phyloP scores from a whole-genome alignment of 2,888 invertebrate genomes.

The Stictocephala bisonia region DNA sequence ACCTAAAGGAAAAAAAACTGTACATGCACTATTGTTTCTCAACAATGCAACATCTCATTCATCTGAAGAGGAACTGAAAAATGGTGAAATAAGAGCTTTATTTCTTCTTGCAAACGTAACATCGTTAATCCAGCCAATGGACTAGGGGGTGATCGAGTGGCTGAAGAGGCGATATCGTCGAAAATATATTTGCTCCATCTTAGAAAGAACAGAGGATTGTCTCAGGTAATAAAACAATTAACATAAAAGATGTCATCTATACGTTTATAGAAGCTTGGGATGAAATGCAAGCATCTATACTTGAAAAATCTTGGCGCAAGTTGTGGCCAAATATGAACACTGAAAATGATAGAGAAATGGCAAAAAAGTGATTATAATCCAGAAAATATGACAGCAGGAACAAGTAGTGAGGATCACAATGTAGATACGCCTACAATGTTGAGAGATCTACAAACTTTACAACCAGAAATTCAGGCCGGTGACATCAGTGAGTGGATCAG shows the following conservation, averaged over 20 bases:
- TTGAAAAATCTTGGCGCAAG: conserved; percentile 42
- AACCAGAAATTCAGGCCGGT: conserved; percentile 22
- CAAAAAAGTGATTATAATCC: neutral
- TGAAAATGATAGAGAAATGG: neutral
- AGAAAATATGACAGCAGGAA: neutral
- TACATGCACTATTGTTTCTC: conserved; percentile 49
- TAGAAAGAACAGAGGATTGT: no score
- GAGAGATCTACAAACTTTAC: conserved; percentile 8
- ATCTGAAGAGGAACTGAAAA: conserved; percentile 9
- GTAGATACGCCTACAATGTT: conserved; percentile 25
- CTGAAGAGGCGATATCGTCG: conserved; percentile 55
- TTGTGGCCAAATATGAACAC: conserved; percentile 37
- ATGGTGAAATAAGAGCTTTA: conserved; percentile 22
- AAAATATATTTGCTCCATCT: conserved; percentile 48
- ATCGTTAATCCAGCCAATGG: conserved; percentile 54
- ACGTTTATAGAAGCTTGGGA: conserved; percentile 41
- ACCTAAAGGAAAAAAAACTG: conserved; percentile 49
- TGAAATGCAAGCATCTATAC: conserved; percentile 33
- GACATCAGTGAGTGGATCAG: neutral
- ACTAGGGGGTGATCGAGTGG: conserved; percentile 45
- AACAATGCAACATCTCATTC: conserved; percentile 51
- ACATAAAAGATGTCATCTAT: conserved; percentile 37
- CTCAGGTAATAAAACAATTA: no score
- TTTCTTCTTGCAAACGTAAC: conserved; percentile 56
- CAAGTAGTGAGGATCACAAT: conserved; percentile 20